phyloP scores from a whole-genome alignment of 2,113 vertebrate species.

The Callithrix jacchus region DNA sequence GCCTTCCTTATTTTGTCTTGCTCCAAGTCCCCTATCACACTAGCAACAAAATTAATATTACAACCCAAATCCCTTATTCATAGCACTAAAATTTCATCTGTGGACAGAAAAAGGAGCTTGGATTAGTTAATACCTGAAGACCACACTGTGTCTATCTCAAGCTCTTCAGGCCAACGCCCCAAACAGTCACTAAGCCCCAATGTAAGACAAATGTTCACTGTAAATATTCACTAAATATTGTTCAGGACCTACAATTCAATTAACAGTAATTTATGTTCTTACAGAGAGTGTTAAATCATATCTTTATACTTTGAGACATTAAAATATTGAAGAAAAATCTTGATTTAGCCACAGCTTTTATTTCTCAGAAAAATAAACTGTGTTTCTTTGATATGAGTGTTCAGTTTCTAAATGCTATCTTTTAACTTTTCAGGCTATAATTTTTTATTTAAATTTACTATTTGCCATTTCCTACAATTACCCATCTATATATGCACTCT shows the following conservation, averaged over 20 bases:
- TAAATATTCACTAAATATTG: neutral
- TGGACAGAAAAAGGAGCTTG: neutral
- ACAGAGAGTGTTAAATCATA: neutral
- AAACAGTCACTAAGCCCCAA: neutral
- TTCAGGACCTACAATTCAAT: neutral
- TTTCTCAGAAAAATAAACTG: neutral
- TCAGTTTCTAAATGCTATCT: neutral
- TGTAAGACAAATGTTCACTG: neutral
- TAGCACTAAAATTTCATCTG: neutral
- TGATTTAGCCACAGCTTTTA: neutral
- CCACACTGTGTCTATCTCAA: neutral
- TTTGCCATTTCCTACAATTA: neutral
- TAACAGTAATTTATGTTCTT: neutral
- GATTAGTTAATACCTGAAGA: neutral
- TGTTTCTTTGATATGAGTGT: neutral
- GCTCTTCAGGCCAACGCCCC: neutral
- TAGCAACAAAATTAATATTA: neutral
- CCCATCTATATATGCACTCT: neutral
- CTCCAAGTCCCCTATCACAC: neutral
- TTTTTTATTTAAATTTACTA: slow-evolving; percentile 11
- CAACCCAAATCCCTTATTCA: neutral
- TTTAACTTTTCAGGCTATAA: neutral
- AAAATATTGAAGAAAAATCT: neutral
- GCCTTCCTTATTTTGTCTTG: neutral
- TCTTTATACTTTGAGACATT: neutral